phyloP scores from a whole-genome alignment of 2,113 vertebrate species.

The Brachionichthys hirsutus region DNA sequence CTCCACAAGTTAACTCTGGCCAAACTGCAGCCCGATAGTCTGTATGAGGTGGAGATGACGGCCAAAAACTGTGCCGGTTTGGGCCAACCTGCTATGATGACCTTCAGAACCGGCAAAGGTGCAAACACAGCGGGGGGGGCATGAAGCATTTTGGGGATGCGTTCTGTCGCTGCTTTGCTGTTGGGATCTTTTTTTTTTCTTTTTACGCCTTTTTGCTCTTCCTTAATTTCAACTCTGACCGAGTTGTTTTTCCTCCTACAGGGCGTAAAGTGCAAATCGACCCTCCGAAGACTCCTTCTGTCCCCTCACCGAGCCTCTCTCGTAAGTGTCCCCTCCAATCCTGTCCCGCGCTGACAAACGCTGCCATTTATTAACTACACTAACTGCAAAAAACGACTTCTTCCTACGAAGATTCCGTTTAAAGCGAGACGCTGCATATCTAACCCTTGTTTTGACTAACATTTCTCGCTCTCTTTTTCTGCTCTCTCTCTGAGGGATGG shows the following conservation, averaged over 20 bases:
- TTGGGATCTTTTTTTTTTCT: neutral
- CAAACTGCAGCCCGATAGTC: conserved; percentile 89
- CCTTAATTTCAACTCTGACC: neutral
- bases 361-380: conserved; percentile 35
- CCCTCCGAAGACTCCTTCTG: conserved; percentile 73
- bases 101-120: conserved; percentile 91
- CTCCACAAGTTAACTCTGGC: conserved; percentile 86
- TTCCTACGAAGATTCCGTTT: neutral
- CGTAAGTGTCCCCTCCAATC: conserved; percentile 61
- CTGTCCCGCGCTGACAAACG: neutral
- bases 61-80: conserved; percentile 90
- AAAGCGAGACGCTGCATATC: neutral
- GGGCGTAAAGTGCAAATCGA: conserved; percentile 69
- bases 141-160: neutral
- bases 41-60: conserved; percentile 97
- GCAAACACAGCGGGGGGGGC: conserved; percentile 1
- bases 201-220: neutral
- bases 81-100: conserved; percentile 97
- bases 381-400: conserved; percentile 38
- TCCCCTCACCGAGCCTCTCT: conserved; percentile 72
- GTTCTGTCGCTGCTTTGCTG: neutral
- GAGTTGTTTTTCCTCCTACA: conserved; percentile 26
- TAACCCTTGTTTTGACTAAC: conserved; percentile 53
- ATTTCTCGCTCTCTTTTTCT: conserved; percentile 56
- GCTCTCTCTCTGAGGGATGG: conserved; percentile 71